Base-by-base conservation (phyloP, 2,797 vertebrate species). In the Megalops cyprinoides region DNA sequence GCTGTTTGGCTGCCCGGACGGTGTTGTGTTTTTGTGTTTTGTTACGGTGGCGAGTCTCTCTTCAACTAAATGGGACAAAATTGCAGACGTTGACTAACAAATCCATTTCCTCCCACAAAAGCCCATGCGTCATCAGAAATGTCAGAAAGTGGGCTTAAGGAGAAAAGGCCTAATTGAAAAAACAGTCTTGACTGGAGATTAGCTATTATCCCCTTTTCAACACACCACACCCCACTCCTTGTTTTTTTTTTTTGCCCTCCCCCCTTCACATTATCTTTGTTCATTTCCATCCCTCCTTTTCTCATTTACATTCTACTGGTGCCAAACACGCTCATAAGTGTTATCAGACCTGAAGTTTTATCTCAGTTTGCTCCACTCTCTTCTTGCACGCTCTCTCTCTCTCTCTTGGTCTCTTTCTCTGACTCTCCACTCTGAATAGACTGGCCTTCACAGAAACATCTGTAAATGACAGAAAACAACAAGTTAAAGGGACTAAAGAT, bases 121-220 rank as follows among this genome's bases (percentile, higher is more conserved):
- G 83, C 86, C 84, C 89, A 81, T 90, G 90, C 89, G 87, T 95
- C 93, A 95, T 94, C 92, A 94, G 82, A 93, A 93, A 90, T 78
- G 82, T 74, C 85, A 83, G 84, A 90, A 91, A 90, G 86, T 82
- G 82, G 91, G 81, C 88, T 88, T 83, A 88, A 88, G 79, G 83
- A 83, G 39, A 73, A 83, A 83, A 75, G 82, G 84, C 91, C 34
- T 86, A 93, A 92, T 93, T 93, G 93, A 92, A 92, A 91, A 94
- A 92, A 91, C 91, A 89, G 90, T 91, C 87, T 87, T 91, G 89
- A 92, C 87, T 89, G 87, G 87, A 15, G 73, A 8, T 79, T 85
- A 78, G 84, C 74, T 83, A 80, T 85, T 84, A 78, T 80, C 88
- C 84, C 34, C 20, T 76, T 8, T 42, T 69, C 3, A 8, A 44